These are phyloP conservation scores for Calephelis nemesis DNA, from an alignment of 1,140 invertebrate species.

Conservation along the genomic window DNA sequence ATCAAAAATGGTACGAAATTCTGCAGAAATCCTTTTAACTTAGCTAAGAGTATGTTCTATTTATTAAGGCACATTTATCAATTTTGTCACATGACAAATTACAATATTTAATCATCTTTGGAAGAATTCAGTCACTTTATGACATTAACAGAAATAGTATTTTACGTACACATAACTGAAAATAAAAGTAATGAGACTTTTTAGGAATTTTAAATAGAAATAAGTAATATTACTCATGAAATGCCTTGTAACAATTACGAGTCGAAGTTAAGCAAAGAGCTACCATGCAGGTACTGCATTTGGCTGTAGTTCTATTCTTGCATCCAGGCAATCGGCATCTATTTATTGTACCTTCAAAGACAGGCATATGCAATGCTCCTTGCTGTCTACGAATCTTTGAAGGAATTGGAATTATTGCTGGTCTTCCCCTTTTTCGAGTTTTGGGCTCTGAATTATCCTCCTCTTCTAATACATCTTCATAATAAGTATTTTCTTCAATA, in stretches of 20 bases:
- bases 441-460: slow-evolving; percentile 19
- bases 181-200: too few relatives aligned
- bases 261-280: slow-evolving; percentile 17
- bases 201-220: not conserved
- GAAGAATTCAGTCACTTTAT: not conserved
- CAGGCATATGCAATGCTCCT: slow-evolving; percentile 20
- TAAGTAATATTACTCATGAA: slow-evolving; percentile 15
- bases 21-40: slow-evolving; percentile 6
- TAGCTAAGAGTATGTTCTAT: slow-evolving; percentile 1
- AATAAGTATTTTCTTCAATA: slow-evolving; percentile 17
- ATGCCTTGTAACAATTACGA: slow-evolving; percentile 21
- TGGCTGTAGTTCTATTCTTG: slow-evolving; percentile 19
- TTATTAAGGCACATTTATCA: slow-evolving; percentile 1
- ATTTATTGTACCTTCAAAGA: slow-evolving; percentile 16
- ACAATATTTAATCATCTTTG: slow-evolving; percentile 15
- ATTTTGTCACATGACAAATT: slow-evolving; percentile 6
- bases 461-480: slow-evolving; percentile 5
- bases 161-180: slow-evolving; percentile 2
- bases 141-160: too few relatives aligned
- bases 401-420: slow-evolving; percentile 14
- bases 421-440: slow-evolving; percentile 14
- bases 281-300: slow-evolving; percentile 18
- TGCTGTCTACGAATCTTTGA: slow-evolving; percentile 18
- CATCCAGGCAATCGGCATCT: slow-evolving; percentile 16
- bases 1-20: slow-evolving; percentile 16